Evolutionary conservation across 1,140 invertebrate species (phyloP).

Genomic region (Drosophila rufa): DNA sequence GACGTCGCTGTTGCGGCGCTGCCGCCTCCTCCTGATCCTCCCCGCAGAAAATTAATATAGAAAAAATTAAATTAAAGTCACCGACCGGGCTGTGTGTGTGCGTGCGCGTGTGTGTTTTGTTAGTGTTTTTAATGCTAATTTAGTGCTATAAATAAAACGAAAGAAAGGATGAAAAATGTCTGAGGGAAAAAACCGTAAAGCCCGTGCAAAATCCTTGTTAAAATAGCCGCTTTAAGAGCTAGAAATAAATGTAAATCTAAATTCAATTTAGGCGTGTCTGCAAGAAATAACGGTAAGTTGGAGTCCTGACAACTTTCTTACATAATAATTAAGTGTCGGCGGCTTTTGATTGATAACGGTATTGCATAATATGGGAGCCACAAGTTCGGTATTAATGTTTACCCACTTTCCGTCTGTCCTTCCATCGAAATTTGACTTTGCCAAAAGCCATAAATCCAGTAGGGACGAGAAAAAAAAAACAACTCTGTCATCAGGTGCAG

Average conservation of each 20-base stretch:
- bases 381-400: conserved; percentile 36
- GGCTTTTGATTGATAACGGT: conserved; percentile 7
- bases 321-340: conserved; percentile 16
- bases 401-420: conserved; percentile 31
- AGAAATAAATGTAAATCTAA: conserved; percentile 12
- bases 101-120: conserved; percentile 33
- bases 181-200: conserved; percentile 15
- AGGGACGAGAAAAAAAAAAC: conserved; percentile 17
- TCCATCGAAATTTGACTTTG: conserved; percentile 40
- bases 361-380: conserved; percentile 40
- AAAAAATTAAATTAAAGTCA: conserved; percentile 23
- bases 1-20: conserved; percentile 31
- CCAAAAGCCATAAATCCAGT: conserved; percentile 35
- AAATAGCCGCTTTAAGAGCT: conserved; percentile 6
- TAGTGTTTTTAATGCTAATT: conserved; percentile 45
- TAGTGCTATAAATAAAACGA: conserved; percentile 47
- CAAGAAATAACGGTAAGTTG: conserved; percentile 29
- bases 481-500: conserved; percentile 43
- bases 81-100: conserved; percentile 37
- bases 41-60: conserved; percentile 22
- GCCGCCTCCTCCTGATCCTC: conserved; percentile 37
- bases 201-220: conserved; percentile 14
- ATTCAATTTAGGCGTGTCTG: conserved; percentile 44
- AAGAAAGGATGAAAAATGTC: conserved; percentile 9
- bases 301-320: conserved; percentile 10